Base-by-base conservation (phyloP, 2,113 vertebrate genomes). In the Prinia subflava region DNA sequence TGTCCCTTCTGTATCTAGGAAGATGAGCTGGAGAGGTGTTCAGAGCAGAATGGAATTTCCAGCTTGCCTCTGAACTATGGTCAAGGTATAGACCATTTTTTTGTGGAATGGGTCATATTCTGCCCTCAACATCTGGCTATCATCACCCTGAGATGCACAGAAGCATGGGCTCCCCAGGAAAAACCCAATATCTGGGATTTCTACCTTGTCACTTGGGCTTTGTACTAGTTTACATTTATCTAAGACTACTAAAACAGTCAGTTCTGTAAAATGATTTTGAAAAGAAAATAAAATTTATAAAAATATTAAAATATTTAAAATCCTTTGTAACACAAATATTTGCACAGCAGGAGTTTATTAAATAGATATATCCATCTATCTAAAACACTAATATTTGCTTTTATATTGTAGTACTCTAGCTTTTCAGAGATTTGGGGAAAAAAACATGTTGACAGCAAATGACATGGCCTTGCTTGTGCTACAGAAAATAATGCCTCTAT, bases 301-400 rank as follows among this genome's bases (percentile, higher is more conserved):
- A 82, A 92, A 60, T 37, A n/a, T 21, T 46, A 49, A 62, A 80
- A 80, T 25, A 65, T 6, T 73, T 90, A 46, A 92, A 86, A 73
- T 65, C 31, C 3, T 33, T 22, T 14, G 5, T 62, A 67, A 59
- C 23, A 83, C 11, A 84, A 89, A 50, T 67, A 62, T 83, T 83
- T 76, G 4, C 78, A 76, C 35, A 67, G 37, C 53, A 80, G 27
- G 89, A 94, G 62, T 6, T 76, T 87, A 79, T 76, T 92, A 89
- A 73, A 70, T 39, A 75, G 30, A 52, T 52, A 84, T 15, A 80
- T 83, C 9, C 4, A 24, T 62, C 42, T 89, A 67, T 50, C 37
- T 78, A 60, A 91, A 92, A 11, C 21, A 63, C 13, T 89, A 90
- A 63, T 86, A 62, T 86, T 89, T 91, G 16, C 31, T 91, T 91